Conservation (phyloP, 2,888 invertebrate species). For the Dolichopus griseipennis region DNA sequence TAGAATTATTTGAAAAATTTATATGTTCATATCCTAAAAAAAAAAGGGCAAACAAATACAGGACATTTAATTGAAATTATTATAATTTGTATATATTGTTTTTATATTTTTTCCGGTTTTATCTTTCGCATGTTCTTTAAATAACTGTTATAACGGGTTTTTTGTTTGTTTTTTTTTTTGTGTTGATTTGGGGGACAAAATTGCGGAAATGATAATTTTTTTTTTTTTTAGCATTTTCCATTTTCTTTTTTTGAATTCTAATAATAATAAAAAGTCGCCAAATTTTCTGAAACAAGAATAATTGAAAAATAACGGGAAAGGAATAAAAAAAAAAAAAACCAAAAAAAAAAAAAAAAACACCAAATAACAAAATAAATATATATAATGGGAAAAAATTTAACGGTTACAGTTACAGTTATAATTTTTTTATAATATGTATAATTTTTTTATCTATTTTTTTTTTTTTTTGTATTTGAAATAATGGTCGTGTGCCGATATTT, state of each 20-base stretch:
- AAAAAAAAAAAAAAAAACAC: no score
- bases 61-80: neutral
- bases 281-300: neutral
- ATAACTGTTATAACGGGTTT: no score
- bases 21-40: neutral
- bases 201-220: neutral
- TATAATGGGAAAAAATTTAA: neutral
- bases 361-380: no score
- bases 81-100: neutral
- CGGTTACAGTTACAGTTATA: constrained; percentile 2
- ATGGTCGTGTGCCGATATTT: constrained; percentile 4
- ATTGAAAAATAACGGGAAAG: neutral
- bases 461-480: neutral
- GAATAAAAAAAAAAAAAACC: no score
- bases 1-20: neutral
- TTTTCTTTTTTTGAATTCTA: neutral
- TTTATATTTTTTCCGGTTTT: neutral
- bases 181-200: neutral
- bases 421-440: neutral
- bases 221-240: neutral
- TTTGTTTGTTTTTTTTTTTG: neutral
- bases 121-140: neutral
- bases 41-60: neutral
- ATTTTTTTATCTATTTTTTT: no score
- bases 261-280: neutral